phyloP scores from a whole-genome alignment of 2,888 invertebrate genomes.

The Schizaphis graminum region DNA sequence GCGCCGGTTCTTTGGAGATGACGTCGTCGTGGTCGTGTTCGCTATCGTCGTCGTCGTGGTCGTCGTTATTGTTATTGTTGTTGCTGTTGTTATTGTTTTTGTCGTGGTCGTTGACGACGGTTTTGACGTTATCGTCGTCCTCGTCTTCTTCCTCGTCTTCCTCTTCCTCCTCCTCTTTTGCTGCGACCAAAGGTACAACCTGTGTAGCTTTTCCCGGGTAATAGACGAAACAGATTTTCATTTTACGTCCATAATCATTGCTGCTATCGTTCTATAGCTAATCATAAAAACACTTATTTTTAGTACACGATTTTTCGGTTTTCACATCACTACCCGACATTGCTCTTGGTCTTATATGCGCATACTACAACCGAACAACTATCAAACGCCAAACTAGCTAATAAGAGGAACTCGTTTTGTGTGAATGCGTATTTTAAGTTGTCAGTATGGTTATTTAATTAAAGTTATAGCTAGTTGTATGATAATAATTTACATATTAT shows the following conservation, averaged over 20 bases:
- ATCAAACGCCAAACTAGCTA: neutral
- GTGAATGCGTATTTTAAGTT: neutral
- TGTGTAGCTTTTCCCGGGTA: constrained; percentile 62
- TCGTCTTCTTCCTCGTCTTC: neutral
- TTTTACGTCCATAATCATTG: constrained; percentile 57
- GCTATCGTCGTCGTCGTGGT: neutral
- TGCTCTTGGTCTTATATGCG: neutral
- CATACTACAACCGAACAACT: neutral
- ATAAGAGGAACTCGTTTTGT: neutral
- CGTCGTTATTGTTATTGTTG: neutral
- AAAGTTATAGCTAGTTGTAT: no score
- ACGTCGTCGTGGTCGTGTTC: neutral
- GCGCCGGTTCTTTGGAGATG: constrained; percentile 73
- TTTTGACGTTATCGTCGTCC: neutral
- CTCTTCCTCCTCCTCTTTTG: neutral
- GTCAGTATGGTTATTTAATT: neutral
- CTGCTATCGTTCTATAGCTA: neutral
- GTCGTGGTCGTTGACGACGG: neutral
- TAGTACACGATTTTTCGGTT: neutral
- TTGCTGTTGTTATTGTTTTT: constrained; percentile 64
- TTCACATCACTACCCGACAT: neutral
- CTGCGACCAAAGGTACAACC: neutral
- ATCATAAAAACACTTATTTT: neutral
- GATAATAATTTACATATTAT: no score
- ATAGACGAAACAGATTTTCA: constrained; percentile 58